These are phyloP conservation scores for Galaxias olidus DNA, from an alignment of 2,797 vertebrate species.

Conservation along the genomic window DNA sequence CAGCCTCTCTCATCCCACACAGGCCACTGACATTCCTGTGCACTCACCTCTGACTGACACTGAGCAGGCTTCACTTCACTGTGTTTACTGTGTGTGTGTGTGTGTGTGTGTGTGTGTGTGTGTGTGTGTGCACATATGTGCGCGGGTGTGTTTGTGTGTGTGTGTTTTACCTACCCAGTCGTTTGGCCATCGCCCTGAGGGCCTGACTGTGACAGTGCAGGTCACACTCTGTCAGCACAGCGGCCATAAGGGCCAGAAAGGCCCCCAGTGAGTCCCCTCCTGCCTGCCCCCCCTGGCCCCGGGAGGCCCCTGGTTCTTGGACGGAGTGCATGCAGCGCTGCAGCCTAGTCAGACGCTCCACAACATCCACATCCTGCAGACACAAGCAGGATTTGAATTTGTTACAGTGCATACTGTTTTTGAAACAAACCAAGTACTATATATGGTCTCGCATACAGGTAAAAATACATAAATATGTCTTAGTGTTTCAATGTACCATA, in stretches of 20 bases:
- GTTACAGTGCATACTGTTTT: too few species aligned
- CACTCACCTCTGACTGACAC: constrained; percentile 69
- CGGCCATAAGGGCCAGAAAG: constrained; percentile 79
- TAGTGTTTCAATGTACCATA: too few species aligned
- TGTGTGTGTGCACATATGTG: neutral
- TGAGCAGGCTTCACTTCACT: constrained; percentile 52
- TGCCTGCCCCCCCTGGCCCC: constrained; percentile 50
- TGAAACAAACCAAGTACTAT: too few species aligned
- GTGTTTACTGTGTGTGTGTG: constrained; percentile 61
- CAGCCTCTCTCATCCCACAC: constrained; percentile 33
- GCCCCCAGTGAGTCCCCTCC: constrained; percentile 70
- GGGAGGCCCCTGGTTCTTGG: constrained; percentile 63
- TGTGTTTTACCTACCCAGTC: constrained; percentile 64
- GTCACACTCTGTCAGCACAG: constrained; percentile 82
- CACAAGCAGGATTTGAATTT: constrained; percentile 13
- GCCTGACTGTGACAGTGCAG: constrained; percentile 80
- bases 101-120: constrained; percentile 43
- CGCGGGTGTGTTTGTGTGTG: neutral
- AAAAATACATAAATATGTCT: too few species aligned
- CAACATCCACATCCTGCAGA: constrained; percentile 64
- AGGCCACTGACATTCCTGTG: constrained; percentile 69
- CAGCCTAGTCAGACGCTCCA: constrained; percentile 72
- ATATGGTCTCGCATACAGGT: too few species aligned
- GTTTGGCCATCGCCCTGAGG: constrained; percentile 75
- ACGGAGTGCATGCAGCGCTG: constrained; percentile 77